Evolutionary conservation across 2,888 invertebrate species (phyloP), one percentile per base, ranked within the genome.

Genomic region (Imbricaverruca yamaguchii): DNA sequence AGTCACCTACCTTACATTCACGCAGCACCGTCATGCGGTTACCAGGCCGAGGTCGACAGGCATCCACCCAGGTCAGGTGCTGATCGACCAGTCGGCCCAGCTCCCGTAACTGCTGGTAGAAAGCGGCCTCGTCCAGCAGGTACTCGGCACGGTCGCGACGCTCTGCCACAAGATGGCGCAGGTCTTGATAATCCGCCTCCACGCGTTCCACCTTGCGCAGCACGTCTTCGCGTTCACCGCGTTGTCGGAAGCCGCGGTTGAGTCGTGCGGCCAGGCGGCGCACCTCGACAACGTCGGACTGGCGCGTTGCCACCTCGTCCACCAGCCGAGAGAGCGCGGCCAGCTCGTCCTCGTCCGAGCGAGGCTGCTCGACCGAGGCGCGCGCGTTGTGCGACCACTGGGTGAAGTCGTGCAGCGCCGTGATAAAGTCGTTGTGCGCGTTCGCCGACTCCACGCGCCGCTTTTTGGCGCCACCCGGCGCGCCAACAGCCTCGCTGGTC

Each of bases 371-470:
- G 15, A 13, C 13, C 74, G 39, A 3, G 15, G 9, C 53, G 53
- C 74, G 74, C 74, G 74, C 74, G 53, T 39, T 10, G 23, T 53
- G 39, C 18, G 74, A 74, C 74, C 74, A 74, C 53, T 74, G 74
- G 18, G 74, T 39, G 74, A 74, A 74, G 74, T 74, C 74, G 74
- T 74, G 74, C 74, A 53, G 74, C 74, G 74, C 74, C 74, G 74
- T 74, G 23, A 74, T 74, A 53, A 74, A 74, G 74, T 74, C 74
- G 74, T 74, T 74, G 74, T 74, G 74, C 21, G 74, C 74, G 74
- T 74, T 74, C 53, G 74, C 74, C 53, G 74, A 74, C 74, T 74
- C 39, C 53, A 74, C 74, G 74, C 74, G 74, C 8, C 74, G 15
- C 21, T 25, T 74, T 53, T 74, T 74, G 74, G 74, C 74, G 18